Evolutionary conservation across 1,140 invertebrate species (phyloP), one percentile per base, ranked within the genome.

Genomic region (Conopomorpha cramerella): DNA sequence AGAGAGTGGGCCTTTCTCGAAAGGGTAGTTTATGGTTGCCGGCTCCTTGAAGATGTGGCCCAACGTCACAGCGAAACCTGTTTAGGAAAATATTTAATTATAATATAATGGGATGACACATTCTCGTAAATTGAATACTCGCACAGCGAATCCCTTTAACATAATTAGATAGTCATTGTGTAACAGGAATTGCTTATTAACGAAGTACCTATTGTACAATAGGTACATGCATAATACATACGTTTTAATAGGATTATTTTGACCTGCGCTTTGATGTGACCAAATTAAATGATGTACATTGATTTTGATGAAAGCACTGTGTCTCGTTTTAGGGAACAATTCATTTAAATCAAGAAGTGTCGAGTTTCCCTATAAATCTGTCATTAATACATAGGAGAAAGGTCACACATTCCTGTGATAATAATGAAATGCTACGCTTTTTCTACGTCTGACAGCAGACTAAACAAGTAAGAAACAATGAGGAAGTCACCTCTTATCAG

Each of bases 21-120:
- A 99, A 0, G 96, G 96, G 79, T 99, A 99, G 66, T 99, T 99
- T 42, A 99, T 97, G 2, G 97, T 99, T 1, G 94, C 96, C 31
- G 97, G 97, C 72, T 99, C 97, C 78, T 71, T 60, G 36, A 71
- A 73, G 29, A 70, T 49, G 25, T 73, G 68, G 0, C 36, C 57
- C 2, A 73, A 36, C 1, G 68, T 73, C 3, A 73, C 58, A 2
- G 50, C 54, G 28, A 73, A 70, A 11, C 65, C 68, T 73, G 55
- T 11, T 43, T 53, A 16, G 8, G 27, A 41, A 38, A 8, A 10
- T 4, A 6, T 23, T 23, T 23, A 10, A 10, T 23, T 6, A 23
- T 23, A 4, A 6, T 23, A 6, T 4, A 23, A 23, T 23, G n/a
- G n/a, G n/a, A n/a, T n/a, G n/a, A n/a, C n/a, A n/a, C n/a, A n/a